phyloP scores from a whole-genome alignment of 2,797 vertebrate species.

The Astyanax mexicanus region DNA sequence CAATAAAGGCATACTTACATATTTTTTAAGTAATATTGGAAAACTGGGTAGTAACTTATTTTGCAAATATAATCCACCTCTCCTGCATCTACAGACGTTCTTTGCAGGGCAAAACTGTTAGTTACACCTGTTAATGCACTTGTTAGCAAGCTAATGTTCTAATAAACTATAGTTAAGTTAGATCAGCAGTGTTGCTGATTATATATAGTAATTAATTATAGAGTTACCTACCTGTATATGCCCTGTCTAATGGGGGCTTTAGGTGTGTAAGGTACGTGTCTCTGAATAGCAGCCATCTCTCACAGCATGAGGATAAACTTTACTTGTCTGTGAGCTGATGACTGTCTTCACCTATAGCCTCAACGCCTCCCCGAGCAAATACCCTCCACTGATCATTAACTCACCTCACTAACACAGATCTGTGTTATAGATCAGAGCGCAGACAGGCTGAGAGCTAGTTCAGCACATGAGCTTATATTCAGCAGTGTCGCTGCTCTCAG shows the following conservation, averaged over 20 bases:
- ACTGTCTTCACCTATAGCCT: background rate
- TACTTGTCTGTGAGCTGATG: constrained; percentile 24
- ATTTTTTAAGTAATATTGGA: background rate
- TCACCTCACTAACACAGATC: background rate
- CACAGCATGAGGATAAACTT: background rate
- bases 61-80: no score
- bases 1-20: background rate
- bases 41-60: background rate
- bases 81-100: background rate
- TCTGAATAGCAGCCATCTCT: constrained; percentile 71
- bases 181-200: no score
- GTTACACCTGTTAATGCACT: no score
- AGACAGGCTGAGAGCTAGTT: no score
- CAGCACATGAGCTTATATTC: no score
- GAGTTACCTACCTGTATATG: constrained; percentile 79
- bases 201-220: no score
- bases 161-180: no score
- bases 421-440: no score
- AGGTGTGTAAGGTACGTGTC: constrained; percentile 70
- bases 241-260: constrained; percentile 80
- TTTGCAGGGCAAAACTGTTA: background rate
- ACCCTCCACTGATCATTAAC: constrained; percentile 32
- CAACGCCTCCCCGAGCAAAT: constrained; percentile 58
- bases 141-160: no score
- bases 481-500: background rate